Conservation (phyloP, 2,113 vertebrate species). For the Bubalus kerabau region DNA sequence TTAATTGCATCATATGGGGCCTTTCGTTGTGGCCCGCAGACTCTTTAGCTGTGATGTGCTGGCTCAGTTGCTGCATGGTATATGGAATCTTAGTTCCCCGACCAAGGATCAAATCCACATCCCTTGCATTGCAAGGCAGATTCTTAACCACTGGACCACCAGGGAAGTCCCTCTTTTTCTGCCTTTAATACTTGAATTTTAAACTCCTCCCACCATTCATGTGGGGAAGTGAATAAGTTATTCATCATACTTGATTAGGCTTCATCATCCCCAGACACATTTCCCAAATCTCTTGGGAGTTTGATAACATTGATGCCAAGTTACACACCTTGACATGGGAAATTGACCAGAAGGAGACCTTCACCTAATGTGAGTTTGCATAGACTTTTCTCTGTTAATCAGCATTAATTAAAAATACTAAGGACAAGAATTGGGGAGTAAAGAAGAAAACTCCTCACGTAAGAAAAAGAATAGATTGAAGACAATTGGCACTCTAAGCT, state of each 20-base stretch:
- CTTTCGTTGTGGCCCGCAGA: neutral
- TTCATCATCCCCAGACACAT: neutral
- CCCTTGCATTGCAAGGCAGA: neutral
- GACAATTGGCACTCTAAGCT: neutral
- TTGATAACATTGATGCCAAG: neutral
- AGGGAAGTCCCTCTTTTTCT: neutral
- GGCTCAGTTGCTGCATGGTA: neutral
- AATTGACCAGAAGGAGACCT: neutral
- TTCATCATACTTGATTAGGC: neutral
- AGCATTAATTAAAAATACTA: neutral
- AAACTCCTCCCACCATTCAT: neutral
- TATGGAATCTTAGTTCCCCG: neutral
- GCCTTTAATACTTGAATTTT: neutral
- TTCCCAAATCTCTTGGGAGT: neutral
- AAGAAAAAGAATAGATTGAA: neutral
- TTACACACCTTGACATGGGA: neutral
- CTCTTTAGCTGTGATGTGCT: neutral
- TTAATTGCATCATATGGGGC: neutral
- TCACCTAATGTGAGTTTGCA: neutral
- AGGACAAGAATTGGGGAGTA: neutral
- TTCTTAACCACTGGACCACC: neutral
- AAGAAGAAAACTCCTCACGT: neutral
- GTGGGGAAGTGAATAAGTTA: neutral
- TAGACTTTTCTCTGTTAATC: neutral
- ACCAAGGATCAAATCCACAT: rapidly evolving